Evolutionary conservation across 2,888 invertebrate genomes (phyloP), one percentile per base, ranked within the genome.

Genomic region (Hylaea fasciaria): DNA sequence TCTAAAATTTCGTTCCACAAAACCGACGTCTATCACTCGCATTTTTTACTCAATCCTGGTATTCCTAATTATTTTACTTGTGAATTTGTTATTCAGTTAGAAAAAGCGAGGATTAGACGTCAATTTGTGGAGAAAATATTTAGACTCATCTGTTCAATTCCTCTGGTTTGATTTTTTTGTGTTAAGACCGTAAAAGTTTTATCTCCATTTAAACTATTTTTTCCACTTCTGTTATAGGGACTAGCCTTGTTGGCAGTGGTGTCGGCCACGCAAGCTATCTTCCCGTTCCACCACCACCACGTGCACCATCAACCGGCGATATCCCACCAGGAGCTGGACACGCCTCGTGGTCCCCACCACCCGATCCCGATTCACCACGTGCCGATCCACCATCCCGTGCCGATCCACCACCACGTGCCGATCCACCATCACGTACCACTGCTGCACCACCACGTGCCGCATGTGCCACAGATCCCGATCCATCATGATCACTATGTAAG

Each of bases 401-500:
- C 76, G 2, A 62, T 71, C 35, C 72, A 69, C 48, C 73, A 73
- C 57, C 71, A 66, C 43, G 48, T 64, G 16, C 81, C 78, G 45
- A 77, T 80, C 12, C 83, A 81, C n/a, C 66, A 77, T 48, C 82
- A 74, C 49, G 69, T 72, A 12, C 77, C 63, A 10, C 71, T 37
- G 37, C 37, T 37, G 37, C 37, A 37, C 37, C 37, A 40, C 40
- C 40, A 64, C 39, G 44, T 68, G 57, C 64, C 78, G 43, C 80
- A 80, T 47, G 69, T 80, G 32, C 76, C 81, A 11, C 81, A 80
- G 41, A 68, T 80, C 28, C 76, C 81, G 29, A 50, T 62, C 11
- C 83, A 85, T 65, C 79, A 86, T 72, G 91, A 91, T 50, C 89
- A 90, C 71, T 89, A 89, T 71, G 91, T 91, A 57, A 90, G 91